Evolutionary conservation across 1,140 invertebrate species (phyloP).

Genomic region (Myzus persicae): DNA sequence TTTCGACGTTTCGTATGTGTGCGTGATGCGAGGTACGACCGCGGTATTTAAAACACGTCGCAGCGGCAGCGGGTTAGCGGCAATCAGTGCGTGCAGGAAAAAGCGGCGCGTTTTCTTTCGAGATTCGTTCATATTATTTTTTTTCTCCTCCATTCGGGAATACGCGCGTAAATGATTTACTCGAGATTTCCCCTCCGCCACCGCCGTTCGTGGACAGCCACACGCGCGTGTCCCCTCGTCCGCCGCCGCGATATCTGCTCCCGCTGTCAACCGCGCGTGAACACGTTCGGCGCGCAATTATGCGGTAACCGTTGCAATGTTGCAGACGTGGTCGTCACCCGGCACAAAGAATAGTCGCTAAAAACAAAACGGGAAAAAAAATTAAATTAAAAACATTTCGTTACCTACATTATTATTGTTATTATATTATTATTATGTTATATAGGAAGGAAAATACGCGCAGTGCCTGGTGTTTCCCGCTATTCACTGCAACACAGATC

Average conservation of each 20-base stretch:
- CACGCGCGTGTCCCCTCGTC: constrained; percentile 36
- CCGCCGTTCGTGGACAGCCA: neutral
- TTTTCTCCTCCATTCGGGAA: neutral
- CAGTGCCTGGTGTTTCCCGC: neutral
- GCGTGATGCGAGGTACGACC: neutral
- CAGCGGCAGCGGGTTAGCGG: neutral
- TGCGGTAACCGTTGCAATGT: neutral
- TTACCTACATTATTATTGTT: neutral
- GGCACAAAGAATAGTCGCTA: neutral
- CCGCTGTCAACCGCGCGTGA: constrained; percentile 36
- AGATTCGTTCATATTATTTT: neutral
- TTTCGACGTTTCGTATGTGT: neutral
- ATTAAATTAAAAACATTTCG: neutral
- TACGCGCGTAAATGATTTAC: constrained; percentile 32
- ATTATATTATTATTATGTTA: neutral
- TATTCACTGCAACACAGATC: neutral
- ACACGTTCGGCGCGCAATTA: constrained; percentile 29
- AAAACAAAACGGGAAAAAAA: constrained; percentile 29
- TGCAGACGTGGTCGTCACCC: neutral
- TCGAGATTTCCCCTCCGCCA: neutral
- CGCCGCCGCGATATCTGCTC: neutral
- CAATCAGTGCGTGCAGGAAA: constrained; percentile 52
- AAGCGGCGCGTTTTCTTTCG: constrained; percentile 18
- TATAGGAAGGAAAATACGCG: neutral
- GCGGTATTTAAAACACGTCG: constrained; percentile 53